These are phyloP conservation scores for Neodiprion lecontei DNA, from an alignment of 1,140 invertebrate genomes.

Conservation along the genomic window DNA sequence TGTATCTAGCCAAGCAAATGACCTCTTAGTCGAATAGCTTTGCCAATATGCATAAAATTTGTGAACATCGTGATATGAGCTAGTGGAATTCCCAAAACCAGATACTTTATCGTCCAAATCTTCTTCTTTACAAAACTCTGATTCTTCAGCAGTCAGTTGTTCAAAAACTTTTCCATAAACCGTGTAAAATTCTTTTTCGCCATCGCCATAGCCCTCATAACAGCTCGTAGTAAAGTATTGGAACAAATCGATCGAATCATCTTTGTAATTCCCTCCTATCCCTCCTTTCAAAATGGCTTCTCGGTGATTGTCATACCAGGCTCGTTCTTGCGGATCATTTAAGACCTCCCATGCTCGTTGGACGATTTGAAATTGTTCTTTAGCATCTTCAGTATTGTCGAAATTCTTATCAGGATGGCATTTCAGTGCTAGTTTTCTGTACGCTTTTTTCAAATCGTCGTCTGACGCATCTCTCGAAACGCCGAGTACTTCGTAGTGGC, in stretches of 20 bases:
- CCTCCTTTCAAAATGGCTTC: constrained; percentile 88
- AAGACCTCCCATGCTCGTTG: constrained; percentile 97
- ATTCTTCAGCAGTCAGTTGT: constrained; percentile 86
- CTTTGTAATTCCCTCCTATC: too few species aligned
- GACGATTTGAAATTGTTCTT: constrained; percentile 89
- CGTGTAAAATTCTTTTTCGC: too few species aligned
- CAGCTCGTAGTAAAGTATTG: too few species aligned
- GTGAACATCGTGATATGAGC: constrained; percentile 83
- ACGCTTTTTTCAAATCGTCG: constrained; percentile 89
- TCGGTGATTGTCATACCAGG: constrained; percentile 93
- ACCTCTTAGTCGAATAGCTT: too few species aligned
- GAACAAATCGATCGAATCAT: too few species aligned
- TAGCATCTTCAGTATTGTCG: constrained; percentile 82
- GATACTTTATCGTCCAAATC: constrained; percentile 77
- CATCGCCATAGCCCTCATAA: too few species aligned
- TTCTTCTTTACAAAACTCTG: constrained; percentile 77
- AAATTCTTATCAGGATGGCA: constrained; percentile 93
- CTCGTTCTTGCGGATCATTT: constrained; percentile 90
- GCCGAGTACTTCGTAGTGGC: constrained; percentile 90
- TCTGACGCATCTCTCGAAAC: constrained; percentile 75
- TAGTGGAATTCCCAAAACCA: constrained; percentile 83
- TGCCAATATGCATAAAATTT: too few species aligned
- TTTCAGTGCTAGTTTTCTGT: constrained; percentile 84
- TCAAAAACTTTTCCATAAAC: constrained; percentile 91
- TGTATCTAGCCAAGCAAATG: too few species aligned